Percentiles rank a stretch among this genome's conserved stretches.
Conservation (phyloP, 2,888 invertebrate genomes). For the Apamea sordens region DNA sequence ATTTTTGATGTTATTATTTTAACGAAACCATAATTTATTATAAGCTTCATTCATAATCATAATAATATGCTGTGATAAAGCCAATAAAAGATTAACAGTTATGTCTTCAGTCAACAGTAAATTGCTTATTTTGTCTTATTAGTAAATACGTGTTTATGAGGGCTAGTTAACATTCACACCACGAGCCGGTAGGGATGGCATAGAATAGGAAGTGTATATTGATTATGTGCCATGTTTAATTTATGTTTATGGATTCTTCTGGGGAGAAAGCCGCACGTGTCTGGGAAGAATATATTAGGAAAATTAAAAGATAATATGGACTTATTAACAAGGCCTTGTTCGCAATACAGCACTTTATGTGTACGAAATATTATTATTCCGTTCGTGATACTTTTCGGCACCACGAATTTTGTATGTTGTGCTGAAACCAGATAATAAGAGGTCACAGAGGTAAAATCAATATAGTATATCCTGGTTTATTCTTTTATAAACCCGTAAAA, state of each 20-base stretch:
- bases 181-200: conserved; percentile 22
- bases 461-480: no score
- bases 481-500: no score
- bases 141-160: conserved; percentile 1
- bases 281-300: not conserved
- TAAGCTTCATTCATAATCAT: not conserved
- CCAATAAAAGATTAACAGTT: not conserved
- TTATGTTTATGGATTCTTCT: conserved; percentile 7
- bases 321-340: not conserved
- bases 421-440: not conserved
- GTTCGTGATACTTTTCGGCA: not conserved
- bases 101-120: not conserved
- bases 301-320: not conserved
- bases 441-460: no score
- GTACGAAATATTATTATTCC: not conserved
- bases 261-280: not conserved
- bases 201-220: conserved; percentile 34
- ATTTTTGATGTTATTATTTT: not conserved
- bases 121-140: conserved; percentile 13
- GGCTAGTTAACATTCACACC: conserved; percentile 13
- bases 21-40: not conserved
- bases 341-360: not conserved
- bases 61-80: not conserved
- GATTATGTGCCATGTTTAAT: conserved; percentile 41
- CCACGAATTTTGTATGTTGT: not conserved